These are phyloP conservation scores for Anguilla anguilla DNA, from an alignment of 2,797 vertebrate species.

Conservation along the genomic window DNA sequence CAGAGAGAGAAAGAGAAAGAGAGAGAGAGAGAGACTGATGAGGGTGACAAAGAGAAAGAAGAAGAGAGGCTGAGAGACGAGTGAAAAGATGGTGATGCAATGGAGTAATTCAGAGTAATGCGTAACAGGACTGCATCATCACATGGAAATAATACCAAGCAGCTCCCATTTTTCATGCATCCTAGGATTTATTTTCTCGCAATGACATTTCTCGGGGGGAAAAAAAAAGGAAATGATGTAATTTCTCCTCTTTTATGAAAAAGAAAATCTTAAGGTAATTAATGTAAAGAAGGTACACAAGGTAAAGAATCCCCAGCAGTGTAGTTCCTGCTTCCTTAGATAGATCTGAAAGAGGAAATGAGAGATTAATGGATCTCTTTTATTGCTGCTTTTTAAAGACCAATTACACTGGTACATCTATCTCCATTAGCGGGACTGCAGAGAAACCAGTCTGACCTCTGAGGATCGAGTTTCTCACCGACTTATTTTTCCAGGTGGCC, in stretches of 20 bases:
- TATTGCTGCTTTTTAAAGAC: conserved; percentile 59
- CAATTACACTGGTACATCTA: conserved; percentile 69
- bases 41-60: background rate
- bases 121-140: background rate
- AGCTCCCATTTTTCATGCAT: background rate
- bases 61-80: background rate
- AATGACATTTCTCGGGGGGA: background rate
- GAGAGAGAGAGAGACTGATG: background rate
- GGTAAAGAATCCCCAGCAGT: background rate
- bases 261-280: background rate
- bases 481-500: conserved; percentile 73
- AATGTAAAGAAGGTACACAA: background rate
- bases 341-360: conserved; percentile 43
- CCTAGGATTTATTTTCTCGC: background rate
- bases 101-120: background rate
- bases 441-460: conserved; percentile 52
- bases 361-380: conserved; percentile 61
- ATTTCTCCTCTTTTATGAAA: background rate
- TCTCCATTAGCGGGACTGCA: conserved; percentile 75
- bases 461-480: conserved; percentile 67
- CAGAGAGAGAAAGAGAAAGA: background rate
- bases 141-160: background rate
- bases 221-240: background rate
- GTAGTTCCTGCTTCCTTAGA: conserved; percentile 17
- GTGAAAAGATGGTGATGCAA: background rate